These are phyloP conservation scores for Luscinia luscinia DNA, from an alignment of 2,797 vertebrate species.

Conservation along the genomic window DNA sequence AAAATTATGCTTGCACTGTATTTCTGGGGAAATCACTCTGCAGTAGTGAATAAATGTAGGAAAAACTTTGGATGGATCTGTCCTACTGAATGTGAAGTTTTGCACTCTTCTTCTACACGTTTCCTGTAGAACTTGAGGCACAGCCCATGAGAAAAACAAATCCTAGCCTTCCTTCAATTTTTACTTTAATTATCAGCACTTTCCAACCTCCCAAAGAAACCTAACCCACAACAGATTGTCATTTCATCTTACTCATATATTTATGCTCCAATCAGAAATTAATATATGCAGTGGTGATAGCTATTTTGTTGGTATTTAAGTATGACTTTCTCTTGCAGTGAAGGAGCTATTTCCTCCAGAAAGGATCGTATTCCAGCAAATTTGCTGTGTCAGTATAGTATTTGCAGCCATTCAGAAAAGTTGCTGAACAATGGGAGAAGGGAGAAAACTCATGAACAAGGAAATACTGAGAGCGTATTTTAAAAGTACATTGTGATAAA, in stretches of 20 bases:
- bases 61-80: background rate
- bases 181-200: background rate
- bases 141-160: background rate
- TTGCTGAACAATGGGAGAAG: background rate
- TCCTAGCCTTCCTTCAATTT: background rate
- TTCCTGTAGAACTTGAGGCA: background rate
- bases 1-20: slow-evolving; percentile 37
- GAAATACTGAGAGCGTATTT: background rate
- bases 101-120: background rate
- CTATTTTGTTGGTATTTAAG: background rate
- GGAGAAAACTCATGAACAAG: background rate
- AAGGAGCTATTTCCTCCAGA: background rate
- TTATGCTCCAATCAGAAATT: background rate
- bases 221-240: background rate
- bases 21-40: background rate
- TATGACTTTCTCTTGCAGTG: background rate
- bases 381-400: background rate
- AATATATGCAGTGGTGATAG: rapidly evolving
- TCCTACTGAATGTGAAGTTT: background rate
- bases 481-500: background rate
- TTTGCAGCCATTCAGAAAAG: background rate
- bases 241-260: background rate
- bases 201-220: background rate
- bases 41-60: background rate
- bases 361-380: background rate